phyloP scores from a whole-genome alignment of 2,888 invertebrate species.

The Mesorhabditis belari region DNA sequence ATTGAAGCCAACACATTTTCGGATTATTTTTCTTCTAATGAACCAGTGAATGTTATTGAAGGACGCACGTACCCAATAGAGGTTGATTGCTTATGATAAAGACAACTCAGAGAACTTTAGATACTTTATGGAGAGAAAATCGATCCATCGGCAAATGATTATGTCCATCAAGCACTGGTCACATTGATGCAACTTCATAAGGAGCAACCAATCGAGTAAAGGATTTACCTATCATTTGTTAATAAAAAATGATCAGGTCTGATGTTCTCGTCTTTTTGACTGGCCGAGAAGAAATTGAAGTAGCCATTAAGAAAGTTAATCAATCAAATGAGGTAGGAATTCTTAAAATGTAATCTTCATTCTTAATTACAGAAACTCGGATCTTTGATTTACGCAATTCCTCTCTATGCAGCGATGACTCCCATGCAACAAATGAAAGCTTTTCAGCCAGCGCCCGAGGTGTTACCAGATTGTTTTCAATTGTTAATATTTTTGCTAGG shows the following conservation, averaged over 20 bases:
- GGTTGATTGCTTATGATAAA: conserved; percentile 42
- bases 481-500: conserved; percentile 3
- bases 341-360: background rate
- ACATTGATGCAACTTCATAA: conserved; percentile 57
- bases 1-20: conserved; percentile 78
- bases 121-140: conserved; percentile 30
- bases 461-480: background rate
- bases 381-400: conserved; percentile 56
- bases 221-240: background rate
- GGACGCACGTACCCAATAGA: conserved; percentile 73
- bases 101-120: conserved; percentile 11
- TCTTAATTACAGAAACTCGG: conserved; percentile 1
- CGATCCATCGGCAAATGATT: conserved; percentile 47
- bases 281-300: conserved; percentile 85
- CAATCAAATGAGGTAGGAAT: conserved; percentile 52
- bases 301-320: conserved; percentile 49
- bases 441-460: conserved; percentile 60
- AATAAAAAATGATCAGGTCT: conserved; percentile 6
- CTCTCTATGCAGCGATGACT: conserved; percentile 83
- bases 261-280: conserved; percentile 64
- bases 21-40: conserved; percentile 73
- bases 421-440: conserved; percentile 78
- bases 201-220: conserved; percentile 52
- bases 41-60: conserved; percentile 78
- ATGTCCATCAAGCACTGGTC: conserved; percentile 55